phyloP scores from a whole-genome alignment of 2,113 vertebrate genomes.

The Psilopogon haemacephalus region DNA sequence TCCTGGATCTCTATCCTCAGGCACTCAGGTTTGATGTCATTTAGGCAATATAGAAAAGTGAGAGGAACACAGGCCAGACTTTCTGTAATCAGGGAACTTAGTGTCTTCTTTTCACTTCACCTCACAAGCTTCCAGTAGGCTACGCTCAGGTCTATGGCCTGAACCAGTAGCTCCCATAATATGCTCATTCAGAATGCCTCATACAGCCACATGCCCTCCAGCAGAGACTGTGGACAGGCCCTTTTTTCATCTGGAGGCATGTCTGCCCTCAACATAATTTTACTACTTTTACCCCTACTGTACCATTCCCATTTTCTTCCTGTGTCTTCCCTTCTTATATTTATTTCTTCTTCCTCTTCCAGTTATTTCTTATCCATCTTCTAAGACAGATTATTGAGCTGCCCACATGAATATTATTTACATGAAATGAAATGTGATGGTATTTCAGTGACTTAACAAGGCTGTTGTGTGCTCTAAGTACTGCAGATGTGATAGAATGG shows the following conservation, averaged over 20 bases:
- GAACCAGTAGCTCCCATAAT: background rate
- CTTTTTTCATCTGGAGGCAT: background rate
- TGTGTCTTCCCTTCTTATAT: background rate
- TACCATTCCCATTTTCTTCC: background rate
- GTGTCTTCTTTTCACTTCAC: background rate
- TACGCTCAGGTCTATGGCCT: background rate
- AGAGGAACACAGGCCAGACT: background rate
- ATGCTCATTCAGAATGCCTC: fast-evolving
- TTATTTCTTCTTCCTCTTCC: background rate
- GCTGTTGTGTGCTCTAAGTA: background rate
- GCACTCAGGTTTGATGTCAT: background rate
- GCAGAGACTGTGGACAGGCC: background rate
- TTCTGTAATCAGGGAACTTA: background rate
- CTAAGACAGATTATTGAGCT: background rate
- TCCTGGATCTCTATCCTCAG: background rate
- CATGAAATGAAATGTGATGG: background rate
- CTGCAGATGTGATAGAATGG: background rate
- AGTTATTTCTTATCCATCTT: background rate
- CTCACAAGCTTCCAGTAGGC: background rate
- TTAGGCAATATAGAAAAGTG: background rate
- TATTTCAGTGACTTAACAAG: background rate
- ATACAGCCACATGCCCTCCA: background rate
- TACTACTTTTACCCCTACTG: background rate
- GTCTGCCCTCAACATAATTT: background rate
- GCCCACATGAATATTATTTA: background rate